phyloP scores from a whole-genome alignment of 64 coral and sea anemone species.

The Hydrozoanthus tunicans region DNA sequence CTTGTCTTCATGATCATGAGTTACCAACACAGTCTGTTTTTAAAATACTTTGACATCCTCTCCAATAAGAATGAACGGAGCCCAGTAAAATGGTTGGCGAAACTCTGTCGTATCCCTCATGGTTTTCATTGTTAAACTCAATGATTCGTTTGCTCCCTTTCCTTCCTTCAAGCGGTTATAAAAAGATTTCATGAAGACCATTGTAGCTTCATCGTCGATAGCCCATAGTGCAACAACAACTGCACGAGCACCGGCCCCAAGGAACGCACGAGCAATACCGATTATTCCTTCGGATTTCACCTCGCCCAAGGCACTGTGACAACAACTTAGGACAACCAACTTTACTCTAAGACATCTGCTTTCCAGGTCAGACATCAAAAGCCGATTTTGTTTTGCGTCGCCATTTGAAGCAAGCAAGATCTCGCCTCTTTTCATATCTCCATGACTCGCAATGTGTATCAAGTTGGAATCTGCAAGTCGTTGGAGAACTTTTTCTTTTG shows the following conservation, averaged over 20 bases:
- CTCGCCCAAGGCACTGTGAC: constrained; percentile 18
- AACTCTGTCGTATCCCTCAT: not conserved
- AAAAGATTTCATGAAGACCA: constrained; percentile 25
- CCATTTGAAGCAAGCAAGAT: not conserved
- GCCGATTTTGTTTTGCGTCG: not conserved
- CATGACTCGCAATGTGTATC: constrained; percentile 48
- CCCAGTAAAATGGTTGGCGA: too few relatives aligned
- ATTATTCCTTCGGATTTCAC: not conserved
- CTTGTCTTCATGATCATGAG: too few relatives aligned
- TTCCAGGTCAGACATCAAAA: constrained; percentile 18
- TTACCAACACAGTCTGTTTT: too few relatives aligned
- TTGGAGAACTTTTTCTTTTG: constrained; percentile 21
- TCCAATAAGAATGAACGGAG: too few relatives aligned
- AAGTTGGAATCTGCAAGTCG: not conserved
- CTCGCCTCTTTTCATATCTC: not conserved
- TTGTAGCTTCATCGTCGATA: constrained; percentile 28
- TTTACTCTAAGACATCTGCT: not conserved
- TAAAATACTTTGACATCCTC: too few relatives aligned
- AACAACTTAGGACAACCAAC: constrained; percentile 50
- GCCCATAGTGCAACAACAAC: constrained; percentile 10
- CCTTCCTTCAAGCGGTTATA: not conserved
- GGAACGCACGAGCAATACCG: constrained; percentile 38
- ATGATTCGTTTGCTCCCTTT: not conserved
- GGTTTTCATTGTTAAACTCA: not conserved
- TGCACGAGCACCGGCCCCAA: constrained; percentile 34